Evolutionary conservation across 2,797 vertebrate species (phyloP).

Genomic region (Melanotaenia parkinsoni): DNA sequence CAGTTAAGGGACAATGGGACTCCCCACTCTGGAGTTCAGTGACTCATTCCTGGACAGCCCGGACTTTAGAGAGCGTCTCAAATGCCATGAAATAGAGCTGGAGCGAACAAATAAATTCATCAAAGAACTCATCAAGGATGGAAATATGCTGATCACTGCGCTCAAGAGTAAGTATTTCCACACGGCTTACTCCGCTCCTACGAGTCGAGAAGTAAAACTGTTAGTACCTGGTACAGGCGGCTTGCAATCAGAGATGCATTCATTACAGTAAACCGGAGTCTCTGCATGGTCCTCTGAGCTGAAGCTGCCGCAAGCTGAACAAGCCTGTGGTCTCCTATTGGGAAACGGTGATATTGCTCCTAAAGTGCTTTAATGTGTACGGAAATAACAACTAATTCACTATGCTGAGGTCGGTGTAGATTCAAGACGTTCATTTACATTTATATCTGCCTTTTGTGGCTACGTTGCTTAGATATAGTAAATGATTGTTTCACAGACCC

Average conservation of each 20-base stretch:
- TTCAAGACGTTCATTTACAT: not conserved
- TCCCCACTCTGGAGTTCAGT: slow-evolving; percentile 96
- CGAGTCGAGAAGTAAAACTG: slow-evolving; percentile 12
- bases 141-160: slow-evolving; percentile 93
- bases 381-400: slow-evolving; percentile 4
- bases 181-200: not conserved
- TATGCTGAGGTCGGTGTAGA: not conserved
- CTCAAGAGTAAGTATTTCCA: slow-evolving; percentile 89
- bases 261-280: slow-evolving; percentile 19
- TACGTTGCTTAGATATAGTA: slow-evolving; percentile 11
- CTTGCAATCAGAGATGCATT: slow-evolving; percentile 43
- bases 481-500: slow-evolving; percentile 7
- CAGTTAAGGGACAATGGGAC: slow-evolving; percentile 85
- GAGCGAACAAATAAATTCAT: slow-evolving; percentile 98
- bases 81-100: slow-evolving; percentile 95
- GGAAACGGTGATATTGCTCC: slow-evolving; percentile 8
- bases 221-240: slow-evolving; percentile 23
- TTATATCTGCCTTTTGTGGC: slow-evolving; percentile 7
- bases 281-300: slow-evolving; percentile 12
- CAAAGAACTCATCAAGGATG: slow-evolving; percentile 97
- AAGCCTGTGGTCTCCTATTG: slow-evolving; percentile 7
- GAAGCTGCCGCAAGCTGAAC: slow-evolving; percentile 1
- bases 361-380: slow-evolving; percentile 11
- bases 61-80: slow-evolving; percentile 95
- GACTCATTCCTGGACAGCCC: slow-evolving; percentile 96